A percentile compares a stretch with the other conserved stretches of the same genome.
Conservation (phyloP, 1,140 invertebrate species). For the Scaptomyza pallida region DNA sequence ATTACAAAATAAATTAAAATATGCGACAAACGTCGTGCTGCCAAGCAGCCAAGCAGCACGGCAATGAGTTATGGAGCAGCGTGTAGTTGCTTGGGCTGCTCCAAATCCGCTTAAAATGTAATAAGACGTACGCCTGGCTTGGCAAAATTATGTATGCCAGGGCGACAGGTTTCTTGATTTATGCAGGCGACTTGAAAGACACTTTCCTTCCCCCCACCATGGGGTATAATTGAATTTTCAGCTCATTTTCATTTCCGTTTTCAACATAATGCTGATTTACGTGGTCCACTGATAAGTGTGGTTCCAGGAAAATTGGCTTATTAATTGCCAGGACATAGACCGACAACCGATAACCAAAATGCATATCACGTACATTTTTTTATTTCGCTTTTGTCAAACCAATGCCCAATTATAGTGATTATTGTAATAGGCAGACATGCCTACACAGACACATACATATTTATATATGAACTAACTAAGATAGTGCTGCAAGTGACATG, state of each 20-base stretch:
- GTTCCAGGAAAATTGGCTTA: conserved; percentile 55
- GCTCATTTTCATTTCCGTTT: conserved; percentile 75
- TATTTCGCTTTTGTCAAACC: conserved; percentile 39
- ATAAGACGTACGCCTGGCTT: conserved; percentile 58
- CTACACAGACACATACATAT: neutral
- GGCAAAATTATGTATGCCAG: conserved; percentile 55
- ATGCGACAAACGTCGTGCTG: conserved; percentile 63
- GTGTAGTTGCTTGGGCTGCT: conserved; percentile 9
- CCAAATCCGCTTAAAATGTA: conserved; percentile 75
- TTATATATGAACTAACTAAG: neutral
- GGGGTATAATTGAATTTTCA: conserved; percentile 76
- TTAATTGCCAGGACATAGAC: conserved; percentile 58
- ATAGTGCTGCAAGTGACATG: conserved; percentile 71
- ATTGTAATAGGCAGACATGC: conserved; percentile 44
- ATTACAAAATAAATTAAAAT: conserved; percentile 80
- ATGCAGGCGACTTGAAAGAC: conserved; percentile 58
- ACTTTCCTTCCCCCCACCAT: conserved; percentile 22
- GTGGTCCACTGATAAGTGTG: conserved; percentile 55
- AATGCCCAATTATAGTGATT: conserved; percentile 75
- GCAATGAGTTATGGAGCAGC: conserved; percentile 70
- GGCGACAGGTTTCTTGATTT: conserved; percentile 59
- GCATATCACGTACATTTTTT: conserved; percentile 69
- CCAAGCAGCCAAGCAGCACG: conserved; percentile 37
- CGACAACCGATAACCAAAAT: conserved; percentile 35
- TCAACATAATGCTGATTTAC: conserved; percentile 78